Base-by-base conservation (phyloP, 2,797 vertebrate genomes). In the Fistularia tabacaria region DNA sequence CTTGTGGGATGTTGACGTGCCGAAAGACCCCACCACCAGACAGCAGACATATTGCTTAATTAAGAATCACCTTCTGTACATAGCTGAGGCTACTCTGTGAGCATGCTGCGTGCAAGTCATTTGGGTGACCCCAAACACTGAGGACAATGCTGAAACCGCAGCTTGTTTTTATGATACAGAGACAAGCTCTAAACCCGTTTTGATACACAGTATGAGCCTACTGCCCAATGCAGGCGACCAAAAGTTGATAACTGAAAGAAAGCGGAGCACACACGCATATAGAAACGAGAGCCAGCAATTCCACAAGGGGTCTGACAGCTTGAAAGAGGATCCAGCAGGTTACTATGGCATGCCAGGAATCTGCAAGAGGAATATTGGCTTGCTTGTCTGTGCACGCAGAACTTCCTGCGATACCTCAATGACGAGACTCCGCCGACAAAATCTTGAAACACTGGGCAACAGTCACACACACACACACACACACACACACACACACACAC, bases 281-380 rank as follows among this genome's bases (percentile, higher is more conserved):
- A 12, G 40, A 62, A 46, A 62, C 50, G 51, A 59, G 74, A 75
- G 57, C 49, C 54, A 63, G 53, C 25, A 57, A 51, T 65, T 71
- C 64, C 68, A 47, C 42, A 54, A 63, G 70, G 68, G 64, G 51
- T 65, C 58, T 45, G 36, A 51, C 5, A 36, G 70, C 69, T 65
- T 70, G 75, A 85, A 87, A 90, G 79, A 74, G 75, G 82, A 89
- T 80, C 76, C 83, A 82, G 84, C 87, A 88, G 82, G 90, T 90
- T 91, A 92, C 90, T 92, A 92, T 82, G 87, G 90, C 81, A 91
- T 88, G 89, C 69, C 80, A 90, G 86, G 90, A 92, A 92, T 92
- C 87, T 80, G 84, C 83, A 78, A 59, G 67, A 69, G 73, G 81
- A 87, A 85, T 80, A 84, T 83, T 78, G 80, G 82, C 78, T 73